Conservation (phyloP, 2,888 invertebrate species). For the Leucophenga montana region DNA sequence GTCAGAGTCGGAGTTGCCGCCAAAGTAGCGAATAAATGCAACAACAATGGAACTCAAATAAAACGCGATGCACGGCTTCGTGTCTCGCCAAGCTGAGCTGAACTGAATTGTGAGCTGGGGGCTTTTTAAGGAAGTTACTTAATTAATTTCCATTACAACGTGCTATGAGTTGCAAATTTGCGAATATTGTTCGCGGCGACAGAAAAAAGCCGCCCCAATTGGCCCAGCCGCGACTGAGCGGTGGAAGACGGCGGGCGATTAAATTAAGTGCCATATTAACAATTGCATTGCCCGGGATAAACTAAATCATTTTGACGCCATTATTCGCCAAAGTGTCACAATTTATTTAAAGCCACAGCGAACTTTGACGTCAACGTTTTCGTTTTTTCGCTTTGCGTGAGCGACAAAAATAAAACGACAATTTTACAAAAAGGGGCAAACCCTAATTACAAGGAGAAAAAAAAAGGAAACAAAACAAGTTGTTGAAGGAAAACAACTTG, state of each 20-base stretch:
- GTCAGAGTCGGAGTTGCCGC: constrained; percentile 18
- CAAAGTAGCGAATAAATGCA: constrained; percentile 25
- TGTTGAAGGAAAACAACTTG: constrained; percentile 34
- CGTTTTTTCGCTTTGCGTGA: too few relatives aligned
- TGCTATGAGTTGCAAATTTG: constrained; percentile 61
- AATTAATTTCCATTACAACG: constrained; percentile 69
- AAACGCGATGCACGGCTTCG: background rate
- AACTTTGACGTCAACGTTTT: too few relatives aligned
- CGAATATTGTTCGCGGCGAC: constrained; percentile 39
- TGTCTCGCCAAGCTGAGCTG: background rate
- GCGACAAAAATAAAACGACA: too few relatives aligned
- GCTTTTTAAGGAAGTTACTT: constrained; percentile 54
- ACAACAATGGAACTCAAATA: constrained; percentile 25
- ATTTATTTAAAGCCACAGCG: constrained; percentile 46
- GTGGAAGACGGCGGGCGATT: constrained; percentile 40
- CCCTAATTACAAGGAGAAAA: background rate
- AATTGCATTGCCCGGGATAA: constrained; percentile 51
- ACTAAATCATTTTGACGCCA: constrained; percentile 68
- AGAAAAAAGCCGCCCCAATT: constrained; percentile 26
- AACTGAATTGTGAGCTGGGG: constrained; percentile 34
- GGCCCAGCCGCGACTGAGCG: constrained; percentile 37
- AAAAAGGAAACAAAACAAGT: background rate
- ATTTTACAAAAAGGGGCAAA: too few relatives aligned
- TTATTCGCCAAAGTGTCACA: constrained; percentile 53
- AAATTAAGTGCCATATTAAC: constrained; percentile 61